Evolutionary conservation across 2,888 invertebrate genomes (phyloP).

Genomic region (Tyria jacobaeae): DNA sequence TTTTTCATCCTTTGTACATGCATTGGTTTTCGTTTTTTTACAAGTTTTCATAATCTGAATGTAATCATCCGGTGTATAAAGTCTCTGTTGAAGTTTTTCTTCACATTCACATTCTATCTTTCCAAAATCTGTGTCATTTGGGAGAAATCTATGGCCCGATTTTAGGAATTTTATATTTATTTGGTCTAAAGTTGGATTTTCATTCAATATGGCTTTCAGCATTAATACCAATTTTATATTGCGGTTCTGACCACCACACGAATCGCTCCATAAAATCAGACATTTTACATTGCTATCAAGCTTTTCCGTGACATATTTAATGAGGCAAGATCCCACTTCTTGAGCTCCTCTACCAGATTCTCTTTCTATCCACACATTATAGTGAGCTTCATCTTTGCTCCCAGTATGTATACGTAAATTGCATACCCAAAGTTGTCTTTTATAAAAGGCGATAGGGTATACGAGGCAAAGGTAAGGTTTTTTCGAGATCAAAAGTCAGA

Average conservation of each 20-base stretch:
- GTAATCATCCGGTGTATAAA: too few relatives aligned
- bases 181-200: too few relatives aligned
- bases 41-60: too few relatives aligned
- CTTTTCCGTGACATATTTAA: constrained; percentile 19
- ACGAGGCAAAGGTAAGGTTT: constrained; percentile 27
- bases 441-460: constrained; percentile 28
- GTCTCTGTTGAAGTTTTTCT: too few relatives aligned
- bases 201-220: too few relatives aligned
- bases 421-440: constrained; percentile 24
- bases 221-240: constrained; percentile 18
- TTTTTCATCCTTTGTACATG: too few relatives aligned
- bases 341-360: constrained; percentile 33
- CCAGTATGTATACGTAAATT: constrained; percentile 29
- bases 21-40: too few relatives aligned
- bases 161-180: too few relatives aligned
- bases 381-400: constrained; percentile 24
- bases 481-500: constrained; percentile 23
- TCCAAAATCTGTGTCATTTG: too few relatives aligned
- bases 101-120: too few relatives aligned
- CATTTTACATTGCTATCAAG: constrained; percentile 11
- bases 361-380: constrained; percentile 32
- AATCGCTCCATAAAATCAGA: constrained; percentile 24
- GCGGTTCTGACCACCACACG: constrained; percentile 28
- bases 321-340: constrained; percentile 29
- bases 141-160: too few relatives aligned